Percentiles rank a stretch among this genome's conserved stretches.
Conservation (phyloP, 2,113 vertebrate genomes). For the Saguinus midas region DNA sequence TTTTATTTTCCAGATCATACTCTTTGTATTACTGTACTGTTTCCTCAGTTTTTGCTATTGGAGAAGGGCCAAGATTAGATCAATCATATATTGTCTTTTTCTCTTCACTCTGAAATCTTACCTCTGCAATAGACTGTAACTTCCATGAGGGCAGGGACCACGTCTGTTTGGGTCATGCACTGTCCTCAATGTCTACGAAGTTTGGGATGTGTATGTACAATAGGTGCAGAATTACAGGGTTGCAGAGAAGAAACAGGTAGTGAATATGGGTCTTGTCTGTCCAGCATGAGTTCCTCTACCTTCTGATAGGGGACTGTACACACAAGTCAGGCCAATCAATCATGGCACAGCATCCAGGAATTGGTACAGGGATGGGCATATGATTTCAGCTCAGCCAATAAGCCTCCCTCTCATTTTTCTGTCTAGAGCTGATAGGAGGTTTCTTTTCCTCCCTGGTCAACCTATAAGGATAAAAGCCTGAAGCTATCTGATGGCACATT, state of each 20-base stretch:
- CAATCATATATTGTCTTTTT: neutral
- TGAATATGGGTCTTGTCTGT: neutral
- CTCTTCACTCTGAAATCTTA: neutral
- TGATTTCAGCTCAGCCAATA: neutral
- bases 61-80: neutral
- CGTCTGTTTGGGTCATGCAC: neutral
- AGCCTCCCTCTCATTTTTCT: neutral
- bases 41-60: neutral
- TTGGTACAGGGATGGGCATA: neutral
- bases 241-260: neutral
- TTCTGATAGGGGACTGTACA: neutral
- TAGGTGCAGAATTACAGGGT: neutral
- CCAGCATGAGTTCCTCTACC: neutral
- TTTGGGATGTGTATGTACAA: neutral
- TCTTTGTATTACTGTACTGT: neutral
- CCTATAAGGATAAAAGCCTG: neutral
- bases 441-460: neutral
- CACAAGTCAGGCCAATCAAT: neutral
- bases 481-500: neutral
- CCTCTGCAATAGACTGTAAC: neutral
- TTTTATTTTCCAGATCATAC: neutral
- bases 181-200: neutral
- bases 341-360: neutral
- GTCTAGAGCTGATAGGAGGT: neutral
- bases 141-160: neutral